Percentiles rank a stretch among this genome's conserved stretches.
phyloP scores from a whole-genome alignment of 2,113 vertebrate genomes.

The Podilymbus podiceps region DNA sequence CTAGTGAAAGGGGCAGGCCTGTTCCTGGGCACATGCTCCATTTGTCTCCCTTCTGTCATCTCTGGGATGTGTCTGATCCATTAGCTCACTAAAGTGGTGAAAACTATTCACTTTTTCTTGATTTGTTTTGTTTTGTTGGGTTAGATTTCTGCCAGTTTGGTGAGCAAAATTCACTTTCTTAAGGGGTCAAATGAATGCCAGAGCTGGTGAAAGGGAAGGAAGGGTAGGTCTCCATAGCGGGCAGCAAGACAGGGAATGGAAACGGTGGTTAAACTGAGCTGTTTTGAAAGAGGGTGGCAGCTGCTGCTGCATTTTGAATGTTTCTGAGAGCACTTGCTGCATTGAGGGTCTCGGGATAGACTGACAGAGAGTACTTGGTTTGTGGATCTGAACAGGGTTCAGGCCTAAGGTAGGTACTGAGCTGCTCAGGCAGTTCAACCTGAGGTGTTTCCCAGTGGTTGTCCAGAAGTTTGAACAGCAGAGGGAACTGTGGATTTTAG shows the following conservation, averaged over 20 bases:
- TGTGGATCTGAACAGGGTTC: not conserved
- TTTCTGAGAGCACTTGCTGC: not conserved
- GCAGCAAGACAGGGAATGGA: not conserved
- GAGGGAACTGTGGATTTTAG: not conserved
- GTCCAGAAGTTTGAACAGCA: not conserved
- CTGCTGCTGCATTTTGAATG: not conserved
- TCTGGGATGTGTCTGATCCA: constrained; percentile 34
- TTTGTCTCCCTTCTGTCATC: constrained; percentile 55
- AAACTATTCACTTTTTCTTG: constrained; percentile 57
- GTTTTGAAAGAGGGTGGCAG: not conserved
- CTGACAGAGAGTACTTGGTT: not conserved
- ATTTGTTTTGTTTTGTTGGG: constrained; percentile 39
- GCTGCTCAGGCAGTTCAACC: not conserved
- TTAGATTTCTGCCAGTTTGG: constrained; percentile 36
- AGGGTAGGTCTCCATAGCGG: constrained; percentile 21
- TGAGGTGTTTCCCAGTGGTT: not conserved
- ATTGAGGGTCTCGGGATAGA: not conserved
- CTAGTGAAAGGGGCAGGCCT: constrained; percentile 27
- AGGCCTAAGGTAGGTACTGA: not conserved
- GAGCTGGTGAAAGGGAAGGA: constrained; percentile 30
- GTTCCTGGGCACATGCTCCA: not conserved
- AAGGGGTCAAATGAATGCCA: not conserved
- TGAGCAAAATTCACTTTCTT: constrained; percentile 44
- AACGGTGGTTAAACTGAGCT: not conserved
- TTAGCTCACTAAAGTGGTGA: constrained; percentile 55